These are phyloP conservation scores for Leptopilina boulardi DNA, from an alignment of 1,140 invertebrate genomes.

Conservation along the genomic window DNA sequence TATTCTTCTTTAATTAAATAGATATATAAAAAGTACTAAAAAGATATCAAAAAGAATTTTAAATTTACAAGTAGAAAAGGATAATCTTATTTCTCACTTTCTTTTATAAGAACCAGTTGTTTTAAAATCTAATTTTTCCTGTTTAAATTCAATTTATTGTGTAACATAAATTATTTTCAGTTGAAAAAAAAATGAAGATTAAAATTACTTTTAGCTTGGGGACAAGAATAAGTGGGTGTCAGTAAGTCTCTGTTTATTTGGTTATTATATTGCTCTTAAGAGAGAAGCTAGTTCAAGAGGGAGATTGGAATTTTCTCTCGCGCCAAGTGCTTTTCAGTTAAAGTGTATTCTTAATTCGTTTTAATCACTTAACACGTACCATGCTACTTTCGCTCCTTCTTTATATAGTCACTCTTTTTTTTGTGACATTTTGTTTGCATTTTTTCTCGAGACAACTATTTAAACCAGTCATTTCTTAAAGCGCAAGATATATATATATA, in stretches of 20 bases:
- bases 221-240: neutral
- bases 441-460: neutral
- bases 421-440: neutral
- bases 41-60: neutral
- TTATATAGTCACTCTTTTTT: neutral
- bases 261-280: neutral
- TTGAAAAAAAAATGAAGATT: neutral
- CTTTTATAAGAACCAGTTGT: neutral
- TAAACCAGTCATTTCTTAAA: neutral
- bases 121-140: neutral
- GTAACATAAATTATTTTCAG: neutral
- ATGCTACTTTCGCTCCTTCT: neutral
- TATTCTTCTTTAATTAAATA: neutral
- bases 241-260: neutral
- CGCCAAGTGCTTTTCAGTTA: neutral
- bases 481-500: neutral
- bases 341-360: neutral
- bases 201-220: neutral
- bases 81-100: neutral
- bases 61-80: neutral
- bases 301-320: neutral
- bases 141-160: neutral
- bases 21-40: neutral
- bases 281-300: neutral
- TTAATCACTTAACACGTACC: neutral